Evolutionary conservation across 2,888 invertebrate genomes (phyloP), one percentile per base, ranked within the genome.

Genomic region (Siphlonurus alternatus): DNA sequence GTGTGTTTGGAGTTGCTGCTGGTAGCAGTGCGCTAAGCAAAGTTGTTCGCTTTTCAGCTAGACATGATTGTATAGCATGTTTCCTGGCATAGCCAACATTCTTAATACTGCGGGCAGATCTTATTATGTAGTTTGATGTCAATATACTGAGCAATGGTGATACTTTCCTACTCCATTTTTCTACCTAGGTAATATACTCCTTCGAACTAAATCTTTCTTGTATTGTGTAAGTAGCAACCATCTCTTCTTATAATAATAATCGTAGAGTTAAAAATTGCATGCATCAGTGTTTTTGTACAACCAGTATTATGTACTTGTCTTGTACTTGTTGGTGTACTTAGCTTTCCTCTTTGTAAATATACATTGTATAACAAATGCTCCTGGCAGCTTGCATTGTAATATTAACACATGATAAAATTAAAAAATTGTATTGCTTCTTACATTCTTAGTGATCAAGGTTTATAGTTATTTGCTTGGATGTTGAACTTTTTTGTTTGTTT

Each of bases 241-340:
- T n/a, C n/a, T n/a, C n/a, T n/a, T n/a, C n/a, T n/a, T n/a, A n/a
- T n/a, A n/a, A n/a, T n/a, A n/a, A 56, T 59, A 59, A 22, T 59
- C 56, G 51, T 54, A 59, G 63, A 59, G 63, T 51, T 63, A 63
- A 23, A n/a, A 59, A 59, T 63, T 63, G 59, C 63, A 63, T 63
- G 56, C 53, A 63, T 63, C 38, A 5, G 38, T 38, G 38, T 38
- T 38, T n/a, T 63, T 63, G 63, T 63, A 63, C 63, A 38, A 38
- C 38, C 38, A 38, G 38, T 38, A 38, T 38, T 38, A 38, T 38
- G 15, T 38, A 38, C 38, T 38, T 38, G 38, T 38, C 38, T 38
- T 38, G 38, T 38, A 38, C 38, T 38, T 38, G 38, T 38, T 38
- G 38, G 38, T 38, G 38, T 38, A 38, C 38, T 38, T 38, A 38